These are phyloP conservation scores for Punctoribates punctum DNA, from an alignment of 2,888 invertebrate genomes.

Conservation along the genomic window DNA sequence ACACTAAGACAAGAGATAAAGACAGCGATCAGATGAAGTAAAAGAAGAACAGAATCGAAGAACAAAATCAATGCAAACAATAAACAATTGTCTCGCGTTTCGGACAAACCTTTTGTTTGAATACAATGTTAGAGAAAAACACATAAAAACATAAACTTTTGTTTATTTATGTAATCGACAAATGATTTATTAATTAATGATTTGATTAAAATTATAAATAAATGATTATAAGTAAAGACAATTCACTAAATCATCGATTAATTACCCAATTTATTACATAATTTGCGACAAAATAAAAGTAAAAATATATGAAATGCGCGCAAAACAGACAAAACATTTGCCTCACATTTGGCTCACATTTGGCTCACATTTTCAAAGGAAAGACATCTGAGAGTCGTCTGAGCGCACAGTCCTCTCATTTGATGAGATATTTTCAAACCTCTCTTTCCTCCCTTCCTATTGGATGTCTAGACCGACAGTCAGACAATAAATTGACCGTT, in stretches of 20 bases:
- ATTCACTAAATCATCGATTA: too few relatives aligned
- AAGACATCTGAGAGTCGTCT: too few relatives aligned
- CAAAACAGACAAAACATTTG: slow-evolving; percentile 9
- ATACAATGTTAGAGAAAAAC: neutral
- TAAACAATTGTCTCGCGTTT: neutral
- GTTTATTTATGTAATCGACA: neutral
- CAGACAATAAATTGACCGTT: too few relatives aligned
- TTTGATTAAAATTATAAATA: neutral
- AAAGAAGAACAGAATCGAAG: neutral
- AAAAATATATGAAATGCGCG: neutral
- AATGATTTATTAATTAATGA: slow-evolving; percentile 4
- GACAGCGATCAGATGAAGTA: neutral
- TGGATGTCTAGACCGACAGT: too few relatives aligned
- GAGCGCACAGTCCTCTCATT: too few relatives aligned
- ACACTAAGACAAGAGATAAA: neutral
- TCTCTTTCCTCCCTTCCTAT: too few relatives aligned
- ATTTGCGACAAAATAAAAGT: neutral
- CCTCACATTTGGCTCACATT: neutral
- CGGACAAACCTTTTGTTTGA: neutral
- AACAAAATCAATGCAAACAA: neutral
- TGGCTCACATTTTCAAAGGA: too few relatives aligned
- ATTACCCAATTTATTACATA: too few relatives aligned
- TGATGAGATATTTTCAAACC: too few relatives aligned
- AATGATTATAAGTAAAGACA: neutral
- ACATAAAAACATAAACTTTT: slow-evolving; percentile 4